Percentiles rank a stretch among this genome's conserved stretches.
Evolutionary conservation across 64 coral and sea anemone genomes (phyloP).

Genomic region (Platygyra sinensis): DNA sequence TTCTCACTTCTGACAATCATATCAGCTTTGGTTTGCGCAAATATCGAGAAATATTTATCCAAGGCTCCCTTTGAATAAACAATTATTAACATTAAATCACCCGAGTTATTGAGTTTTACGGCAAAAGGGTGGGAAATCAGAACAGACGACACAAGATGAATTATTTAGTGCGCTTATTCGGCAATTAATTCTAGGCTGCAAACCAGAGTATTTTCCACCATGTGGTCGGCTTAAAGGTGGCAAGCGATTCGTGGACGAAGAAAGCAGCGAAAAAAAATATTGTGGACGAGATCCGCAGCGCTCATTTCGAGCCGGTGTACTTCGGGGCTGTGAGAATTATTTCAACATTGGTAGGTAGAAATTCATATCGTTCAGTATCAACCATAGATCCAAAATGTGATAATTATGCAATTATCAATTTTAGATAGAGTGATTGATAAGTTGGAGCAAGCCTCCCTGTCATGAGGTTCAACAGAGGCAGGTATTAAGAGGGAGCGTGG

Average conservation of each 20-base stretch:
- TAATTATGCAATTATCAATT: conserved; percentile 99
- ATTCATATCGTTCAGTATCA: conserved; percentile 87
- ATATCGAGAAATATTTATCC: conserved; percentile 91
- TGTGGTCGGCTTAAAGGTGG: conserved; percentile 49
- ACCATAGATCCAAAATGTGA: conserved; percentile 98
- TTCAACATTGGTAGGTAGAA: conserved; percentile 69
- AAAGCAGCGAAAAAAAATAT: conserved; percentile 23
- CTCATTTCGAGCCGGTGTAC: not conserved
- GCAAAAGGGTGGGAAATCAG: conserved; percentile 70
- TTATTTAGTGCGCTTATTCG: conserved; percentile 89
- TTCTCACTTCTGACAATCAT: conserved; percentile 77
- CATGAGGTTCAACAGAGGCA: conserved; percentile 51
- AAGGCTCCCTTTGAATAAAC: conserved; percentile 70
- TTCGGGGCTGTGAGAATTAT: conserved; percentile 15
- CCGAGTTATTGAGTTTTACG: conserved; percentile 68
- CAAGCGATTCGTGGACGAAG: conserved; percentile 10
- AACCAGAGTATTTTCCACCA: conserved; percentile 78
- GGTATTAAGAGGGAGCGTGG: conserved; percentile 54
- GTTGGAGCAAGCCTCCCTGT: conserved; percentile 53
- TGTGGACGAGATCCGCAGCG: not conserved
- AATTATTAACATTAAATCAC: conserved; percentile 77
- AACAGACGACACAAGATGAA: conserved; percentile 89
- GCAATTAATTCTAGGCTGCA: conserved; percentile 97
- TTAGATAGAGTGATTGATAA: conserved; percentile 99
- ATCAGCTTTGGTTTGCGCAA: conserved; percentile 76